phyloP scores from a whole-genome alignment of 2,797 vertebrate genomes.

The Sebastes glaucus region DNA sequence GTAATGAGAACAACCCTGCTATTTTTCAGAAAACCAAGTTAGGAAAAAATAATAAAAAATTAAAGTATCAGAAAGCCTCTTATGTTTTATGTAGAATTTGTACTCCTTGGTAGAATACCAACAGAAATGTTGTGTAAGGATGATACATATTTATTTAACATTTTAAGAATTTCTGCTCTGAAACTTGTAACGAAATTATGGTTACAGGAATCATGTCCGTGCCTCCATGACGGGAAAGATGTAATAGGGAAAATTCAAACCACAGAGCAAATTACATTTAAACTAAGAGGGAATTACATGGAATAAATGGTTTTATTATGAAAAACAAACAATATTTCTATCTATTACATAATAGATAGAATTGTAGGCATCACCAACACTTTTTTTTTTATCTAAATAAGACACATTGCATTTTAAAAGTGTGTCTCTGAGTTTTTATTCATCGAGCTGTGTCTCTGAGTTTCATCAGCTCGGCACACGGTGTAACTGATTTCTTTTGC shows the following conservation, averaged over 20 bases:
- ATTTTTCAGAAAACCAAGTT: too few species aligned
- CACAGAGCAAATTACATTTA: not conserved
- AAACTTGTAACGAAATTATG: too few species aligned
- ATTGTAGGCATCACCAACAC: not conserved
- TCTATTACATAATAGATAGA: not conserved
- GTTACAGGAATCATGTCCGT: too few species aligned
- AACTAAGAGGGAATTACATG: not conserved
- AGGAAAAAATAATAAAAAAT: too few species aligned
- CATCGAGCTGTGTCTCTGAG: not conserved
- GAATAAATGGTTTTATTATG: not conserved
- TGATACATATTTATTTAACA: not conserved
- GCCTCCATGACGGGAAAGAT: too few species aligned
- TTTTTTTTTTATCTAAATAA: not conserved
- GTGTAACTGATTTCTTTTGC: not conserved
- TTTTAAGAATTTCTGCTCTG: too few species aligned
- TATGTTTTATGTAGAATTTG: too few species aligned
- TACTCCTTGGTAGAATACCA: too few species aligned
- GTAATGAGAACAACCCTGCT: not conserved
- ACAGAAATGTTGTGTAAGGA: not conserved
- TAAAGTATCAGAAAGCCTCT: not conserved
- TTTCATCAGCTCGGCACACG: not conserved
- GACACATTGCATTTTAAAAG: not conserved
- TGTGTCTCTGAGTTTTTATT: not conserved
- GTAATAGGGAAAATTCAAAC: not conserved
- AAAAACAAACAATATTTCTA: not conserved